Percentiles rank a stretch among this genome's conserved stretches.
Conservation (phyloP, 2,797 vertebrate species). For the Psittacula echo region DNA sequence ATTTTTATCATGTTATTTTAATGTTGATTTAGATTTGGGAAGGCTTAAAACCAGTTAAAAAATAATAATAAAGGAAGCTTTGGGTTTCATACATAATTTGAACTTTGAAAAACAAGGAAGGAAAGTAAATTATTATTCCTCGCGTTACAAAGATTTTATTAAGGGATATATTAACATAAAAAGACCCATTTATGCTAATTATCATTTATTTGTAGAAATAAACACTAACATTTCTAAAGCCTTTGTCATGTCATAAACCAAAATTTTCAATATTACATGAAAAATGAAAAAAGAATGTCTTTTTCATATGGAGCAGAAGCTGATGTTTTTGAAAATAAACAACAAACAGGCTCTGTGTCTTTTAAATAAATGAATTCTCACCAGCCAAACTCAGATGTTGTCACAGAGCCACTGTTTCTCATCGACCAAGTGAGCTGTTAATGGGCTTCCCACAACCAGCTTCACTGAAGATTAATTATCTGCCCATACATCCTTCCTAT, state of each 20-base stretch:
- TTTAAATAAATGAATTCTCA: constrained; percentile 5
- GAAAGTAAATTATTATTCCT: not conserved
- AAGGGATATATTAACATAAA: not conserved
- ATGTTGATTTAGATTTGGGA: not conserved
- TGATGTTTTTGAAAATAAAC: constrained; percentile 31
- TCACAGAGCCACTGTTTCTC: constrained; percentile 55
- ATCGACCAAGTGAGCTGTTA: constrained; percentile 23
- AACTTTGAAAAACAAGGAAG: not conserved
- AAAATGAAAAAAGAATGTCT: constrained; percentile 26
- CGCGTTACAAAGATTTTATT: not conserved
- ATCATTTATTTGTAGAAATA: not conserved
- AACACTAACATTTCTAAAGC: not conserved
- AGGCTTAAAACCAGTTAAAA: accelerated
- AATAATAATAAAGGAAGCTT: not conserved
- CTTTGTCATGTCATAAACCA: not conserved
- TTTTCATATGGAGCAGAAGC: constrained; percentile 41
- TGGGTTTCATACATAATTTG: not conserved
- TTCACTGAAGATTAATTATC: constrained; percentile 30
- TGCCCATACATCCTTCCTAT: not conserved
- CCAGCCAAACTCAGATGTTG: constrained; percentile 28
- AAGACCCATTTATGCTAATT: not conserved
- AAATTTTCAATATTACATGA: not conserved
- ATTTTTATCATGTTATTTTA: not conserved
- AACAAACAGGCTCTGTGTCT: constrained; percentile 30
- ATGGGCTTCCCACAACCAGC: constrained; percentile 16